Conservation (phyloP, 2,888 invertebrate genomes). For the Diaphora mendica region DNA sequence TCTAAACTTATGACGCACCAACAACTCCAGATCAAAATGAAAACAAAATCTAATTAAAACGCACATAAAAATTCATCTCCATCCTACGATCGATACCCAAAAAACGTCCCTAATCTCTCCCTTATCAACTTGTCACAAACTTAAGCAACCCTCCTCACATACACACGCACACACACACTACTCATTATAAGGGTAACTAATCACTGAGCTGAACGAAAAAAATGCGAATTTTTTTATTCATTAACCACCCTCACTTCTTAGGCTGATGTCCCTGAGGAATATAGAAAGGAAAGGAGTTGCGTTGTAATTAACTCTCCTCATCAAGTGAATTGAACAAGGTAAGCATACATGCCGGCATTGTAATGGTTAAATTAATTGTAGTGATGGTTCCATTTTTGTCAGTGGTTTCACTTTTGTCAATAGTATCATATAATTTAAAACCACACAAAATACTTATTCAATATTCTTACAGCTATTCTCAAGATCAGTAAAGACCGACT, state of each 20-base stretch:
- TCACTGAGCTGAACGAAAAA: conserved; percentile 83
- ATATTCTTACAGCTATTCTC: not conserved
- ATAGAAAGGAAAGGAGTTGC: conserved; percentile 55
- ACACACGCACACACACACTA: conserved; percentile 72
- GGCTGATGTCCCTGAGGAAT: conserved; percentile 68
- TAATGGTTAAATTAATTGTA: not conserved
- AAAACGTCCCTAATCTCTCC: conserved; percentile 75
- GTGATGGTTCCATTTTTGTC: too few species aligned
- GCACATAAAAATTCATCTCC: conserved; percentile 44
- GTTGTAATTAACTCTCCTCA: conserved; percentile 13
- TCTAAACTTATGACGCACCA: not conserved
- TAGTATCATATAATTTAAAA: too few species aligned
- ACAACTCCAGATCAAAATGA: not conserved
- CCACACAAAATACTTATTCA: too few species aligned
- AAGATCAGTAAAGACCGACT: not conserved
- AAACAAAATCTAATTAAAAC: conserved; percentile 48
- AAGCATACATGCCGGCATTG: not conserved
- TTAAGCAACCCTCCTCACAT: conserved; percentile 64
- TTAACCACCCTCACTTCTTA: conserved; percentile 85
- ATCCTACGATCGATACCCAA: conserved; percentile 65
- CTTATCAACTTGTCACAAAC: conserved; percentile 80
- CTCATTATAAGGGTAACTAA: conserved; percentile 86
- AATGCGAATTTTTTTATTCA: conserved; percentile 85
- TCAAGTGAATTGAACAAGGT: not conserved
- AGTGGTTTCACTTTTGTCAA: too few species aligned